Base-by-base conservation (phyloP, 2,888 invertebrate species). In the Stenotaenia linearis region DNA sequence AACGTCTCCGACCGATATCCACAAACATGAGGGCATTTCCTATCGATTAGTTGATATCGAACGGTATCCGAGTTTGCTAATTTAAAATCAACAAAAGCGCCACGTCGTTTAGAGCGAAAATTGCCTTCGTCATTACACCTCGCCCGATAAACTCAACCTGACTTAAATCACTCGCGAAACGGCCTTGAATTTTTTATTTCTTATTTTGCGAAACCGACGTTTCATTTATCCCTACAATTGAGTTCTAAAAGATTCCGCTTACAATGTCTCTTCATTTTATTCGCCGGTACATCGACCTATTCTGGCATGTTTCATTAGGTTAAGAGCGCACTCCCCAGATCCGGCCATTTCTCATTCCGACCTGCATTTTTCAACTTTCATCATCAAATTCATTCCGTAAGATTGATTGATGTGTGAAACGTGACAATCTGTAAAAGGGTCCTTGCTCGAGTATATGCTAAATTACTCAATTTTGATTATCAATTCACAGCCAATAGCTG, bases 11-110 rank as follows among this genome's bases (percentile, higher is more conserved):
- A 56, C 56, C 56, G 18, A 56, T 56, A 56, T 56, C 56, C 56
- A 56, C 56, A 56, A 56, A 56, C 56, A 56, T 56, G 56, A n/a
- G 56, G 56, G 56, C 56, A 56, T 56, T 56, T 56, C 56, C 56
- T 56, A 56, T 56, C 56, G 56, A 56, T 56, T 56, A 18, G 56
- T 23, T 56, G 21, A 4, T 56, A 56, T n/a, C 23, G 18, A 56
- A 56, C 15, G 56, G 18, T 5, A 3, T 6, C 56, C 18, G 56
- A 56, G 21, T 56, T 56, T 56, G 56, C 56, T 56, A 56, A 56
- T 56, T 56, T 56, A 56, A 56, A 56, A 56, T 56, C 56, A 56
- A 56, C 56, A 56, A 56, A 56, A 50, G 56, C 18, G 56, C 21
- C 18, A 23, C 21, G 56, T 56, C 56, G 56, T 56, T 56, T 21